Evolutionary conservation across 1,140 invertebrate species (phyloP).

Genomic region (Drosophila albomicans): DNA sequence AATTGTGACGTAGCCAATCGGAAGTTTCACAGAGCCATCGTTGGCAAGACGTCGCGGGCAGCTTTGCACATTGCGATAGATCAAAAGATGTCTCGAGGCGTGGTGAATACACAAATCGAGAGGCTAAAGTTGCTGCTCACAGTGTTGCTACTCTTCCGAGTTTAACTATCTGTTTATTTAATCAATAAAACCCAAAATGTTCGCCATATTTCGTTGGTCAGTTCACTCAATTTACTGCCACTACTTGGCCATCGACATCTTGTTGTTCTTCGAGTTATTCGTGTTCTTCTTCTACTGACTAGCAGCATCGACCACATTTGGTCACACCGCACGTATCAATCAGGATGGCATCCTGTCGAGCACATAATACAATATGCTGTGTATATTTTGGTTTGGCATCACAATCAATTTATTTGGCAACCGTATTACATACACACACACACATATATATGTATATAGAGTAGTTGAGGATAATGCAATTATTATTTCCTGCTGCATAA

Average conservation of each 20-base stretch:
- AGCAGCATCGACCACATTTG: background rate
- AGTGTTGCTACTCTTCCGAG: too few species aligned
- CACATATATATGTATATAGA: too few species aligned
- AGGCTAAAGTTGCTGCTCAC: background rate
- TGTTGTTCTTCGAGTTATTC: too few species aligned
- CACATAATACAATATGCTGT: background rate
- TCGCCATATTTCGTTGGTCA: background rate
- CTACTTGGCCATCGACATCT: background rate
- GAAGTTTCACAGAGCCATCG: too few species aligned
- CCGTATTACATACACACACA: background rate
- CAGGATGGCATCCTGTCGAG: slow-evolving; percentile 1
- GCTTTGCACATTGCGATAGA: too few species aligned
- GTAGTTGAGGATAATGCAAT: slow-evolving; percentile 24
- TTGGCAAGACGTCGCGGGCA: too few species aligned
- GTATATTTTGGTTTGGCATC: background rate
- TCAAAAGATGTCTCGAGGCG: too few species aligned
- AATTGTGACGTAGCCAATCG: too few species aligned
- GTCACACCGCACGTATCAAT: slow-evolving; percentile 16
- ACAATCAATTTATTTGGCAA: slow-evolving; percentile 24
- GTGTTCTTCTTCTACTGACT: too few species aligned
- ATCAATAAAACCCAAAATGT: background rate
- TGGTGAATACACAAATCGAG: background rate
- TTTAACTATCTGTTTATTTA: background rate
- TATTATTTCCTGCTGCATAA: slow-evolving; percentile 22
- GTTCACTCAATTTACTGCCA: background rate